Percentiles rank a stretch among this genome's conserved stretches.
phyloP scores from a whole-genome alignment of 2,888 invertebrate genomes.

The Quadroppia sp. region DNA sequence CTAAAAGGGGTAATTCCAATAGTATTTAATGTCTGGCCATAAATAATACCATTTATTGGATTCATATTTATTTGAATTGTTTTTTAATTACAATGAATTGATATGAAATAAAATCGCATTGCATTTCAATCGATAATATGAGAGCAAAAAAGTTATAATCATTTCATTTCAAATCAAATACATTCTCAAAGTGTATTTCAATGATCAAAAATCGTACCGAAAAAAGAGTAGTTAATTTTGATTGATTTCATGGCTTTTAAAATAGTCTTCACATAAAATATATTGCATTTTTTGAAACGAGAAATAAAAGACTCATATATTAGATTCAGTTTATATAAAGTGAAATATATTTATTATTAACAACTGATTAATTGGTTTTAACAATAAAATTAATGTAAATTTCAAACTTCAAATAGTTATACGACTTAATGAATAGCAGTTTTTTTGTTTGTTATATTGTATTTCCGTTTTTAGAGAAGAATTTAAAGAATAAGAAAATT shows the following conservation, averaged over 20 bases:
- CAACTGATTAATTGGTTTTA: slow-evolving; percentile 1
- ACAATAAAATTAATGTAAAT: background rate
- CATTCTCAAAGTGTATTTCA: background rate
- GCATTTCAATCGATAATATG: background rate
- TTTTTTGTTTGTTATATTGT: background rate
- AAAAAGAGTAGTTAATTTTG: slow-evolving; percentile 11
- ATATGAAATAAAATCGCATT: background rate
- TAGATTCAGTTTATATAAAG: background rate
- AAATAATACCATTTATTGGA: background rate
- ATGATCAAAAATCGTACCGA: background rate
- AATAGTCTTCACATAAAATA: background rate
- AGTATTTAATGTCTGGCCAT: background rate
- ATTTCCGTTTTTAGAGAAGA: background rate
- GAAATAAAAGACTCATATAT: too few species aligned
- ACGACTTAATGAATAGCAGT: background rate
- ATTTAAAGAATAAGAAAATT: background rate
- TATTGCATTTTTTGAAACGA: background rate
- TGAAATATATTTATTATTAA: background rate
- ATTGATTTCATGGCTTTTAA: background rate
- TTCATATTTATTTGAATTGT: background rate
- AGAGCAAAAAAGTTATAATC: too few species aligned
- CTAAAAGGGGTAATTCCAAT: background rate
- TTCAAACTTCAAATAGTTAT: background rate
- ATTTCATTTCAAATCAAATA: too few species aligned
- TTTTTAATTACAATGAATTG: background rate